Evolutionary conservation across 2,888 invertebrate genomes (phyloP).

Genomic region (Eristalis pertinax): DNA sequence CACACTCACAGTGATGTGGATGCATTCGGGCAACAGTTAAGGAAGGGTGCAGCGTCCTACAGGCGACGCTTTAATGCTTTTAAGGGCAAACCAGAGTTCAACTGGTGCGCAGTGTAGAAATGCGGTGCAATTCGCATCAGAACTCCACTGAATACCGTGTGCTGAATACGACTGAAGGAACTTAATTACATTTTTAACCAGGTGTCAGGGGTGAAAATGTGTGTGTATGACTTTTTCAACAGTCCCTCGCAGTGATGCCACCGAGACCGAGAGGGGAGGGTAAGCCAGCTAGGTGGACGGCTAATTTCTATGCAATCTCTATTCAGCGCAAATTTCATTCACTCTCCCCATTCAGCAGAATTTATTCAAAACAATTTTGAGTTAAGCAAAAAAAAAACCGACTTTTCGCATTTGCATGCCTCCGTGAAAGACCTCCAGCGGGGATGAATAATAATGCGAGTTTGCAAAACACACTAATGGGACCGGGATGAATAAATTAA

Average conservation of each 20-base stretch:
- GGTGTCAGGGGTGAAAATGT: neutral
- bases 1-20: neutral
- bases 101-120: neutral
- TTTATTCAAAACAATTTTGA: slow-evolving; percentile 1
- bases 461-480: slow-evolving; percentile 10
- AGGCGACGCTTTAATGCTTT: neutral
- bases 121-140: neutral
- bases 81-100: neutral
- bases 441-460: slow-evolving; percentile 30
- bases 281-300: neutral
- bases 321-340: neutral
- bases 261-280: neutral
- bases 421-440: neutral
- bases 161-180: neutral
- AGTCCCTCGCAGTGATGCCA: neutral
- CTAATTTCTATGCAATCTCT: slow-evolving; percentile 1
- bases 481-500: slow-evolving; percentile 44
- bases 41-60: neutral
- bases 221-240: neutral
- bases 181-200: neutral
- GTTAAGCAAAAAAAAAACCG: neutral
- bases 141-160: neutral
- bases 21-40: neutral
- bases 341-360: neutral
- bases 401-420: neutral